phyloP scores from a whole-genome alignment of 2,797 vertebrate species.

The Xenopus petersii region DNA sequence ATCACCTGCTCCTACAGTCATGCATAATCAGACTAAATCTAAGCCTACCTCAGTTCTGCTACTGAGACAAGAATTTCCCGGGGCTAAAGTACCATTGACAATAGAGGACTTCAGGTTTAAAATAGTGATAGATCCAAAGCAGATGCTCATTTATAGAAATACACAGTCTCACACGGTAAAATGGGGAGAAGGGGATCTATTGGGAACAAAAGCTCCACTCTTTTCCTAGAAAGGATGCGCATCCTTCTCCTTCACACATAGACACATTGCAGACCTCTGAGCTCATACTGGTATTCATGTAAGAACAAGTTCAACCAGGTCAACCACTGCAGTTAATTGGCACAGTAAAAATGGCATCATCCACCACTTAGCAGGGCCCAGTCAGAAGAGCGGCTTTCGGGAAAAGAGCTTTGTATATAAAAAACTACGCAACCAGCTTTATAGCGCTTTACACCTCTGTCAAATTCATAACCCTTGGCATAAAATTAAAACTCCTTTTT shows the following conservation, averaged over 20 bases:
- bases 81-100: too few species aligned
- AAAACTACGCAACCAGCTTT: not conserved
- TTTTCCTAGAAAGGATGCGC: slow-evolving; percentile 32
- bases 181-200: slow-evolving; percentile 6
- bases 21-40: not conserved
- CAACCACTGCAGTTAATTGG: slow-evolving; percentile 8
- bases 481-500: too few species aligned
- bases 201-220: slow-evolving; percentile 39
- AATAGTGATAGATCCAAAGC: not conserved
- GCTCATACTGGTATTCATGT: slow-evolving; percentile 29
- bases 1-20: too few species aligned
- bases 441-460: not conserved
- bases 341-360: not conserved
- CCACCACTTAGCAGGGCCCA: too few species aligned
- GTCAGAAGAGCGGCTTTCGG: too few species aligned
- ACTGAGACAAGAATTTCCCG: too few species aligned
- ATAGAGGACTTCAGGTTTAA: too few species aligned
- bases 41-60: too few species aligned
- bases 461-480: too few species aligned
- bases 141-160: slow-evolving; percentile 1
- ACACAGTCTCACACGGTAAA: not conserved
- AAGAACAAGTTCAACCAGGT: slow-evolving; percentile 16
- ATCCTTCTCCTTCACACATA: slow-evolving; percentile 12
- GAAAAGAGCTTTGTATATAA: too few species aligned
- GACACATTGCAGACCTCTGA: slow-evolving; percentile 43